Conservation (phyloP, 64 coral and sea anemone genomes). For the Montipora efflorescens region DNA sequence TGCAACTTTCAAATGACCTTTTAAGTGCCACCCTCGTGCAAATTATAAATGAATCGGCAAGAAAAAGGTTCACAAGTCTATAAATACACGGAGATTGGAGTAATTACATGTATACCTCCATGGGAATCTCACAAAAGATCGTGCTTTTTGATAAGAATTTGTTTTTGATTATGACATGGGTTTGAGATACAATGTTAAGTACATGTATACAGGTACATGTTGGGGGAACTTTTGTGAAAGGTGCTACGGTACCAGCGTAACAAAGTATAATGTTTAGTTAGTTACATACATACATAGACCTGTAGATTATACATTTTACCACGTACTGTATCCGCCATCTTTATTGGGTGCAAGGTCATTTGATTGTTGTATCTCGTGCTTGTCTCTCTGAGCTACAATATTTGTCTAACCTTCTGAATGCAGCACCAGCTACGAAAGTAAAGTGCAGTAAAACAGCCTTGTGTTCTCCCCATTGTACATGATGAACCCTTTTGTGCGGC, state of each 20-base stretch:
- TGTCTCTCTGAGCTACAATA: conserved; percentile 27
- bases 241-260: too few species aligned
- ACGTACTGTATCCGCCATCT: not conserved
- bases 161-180: too few species aligned
- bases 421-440: conserved; percentile 49
- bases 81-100: not conserved
- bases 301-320: too few species aligned
- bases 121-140: too few species aligned
- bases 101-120: not conserved
- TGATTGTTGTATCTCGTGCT: not conserved
- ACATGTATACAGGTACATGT: too few species aligned
- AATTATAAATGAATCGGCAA: not conserved
- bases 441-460: conserved; percentile 51
- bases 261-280: too few species aligned
- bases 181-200: too few species aligned
- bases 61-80: not conserved
- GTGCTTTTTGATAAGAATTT: too few species aligned
- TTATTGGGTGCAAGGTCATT: conserved; percentile 2
- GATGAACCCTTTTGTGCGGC: conserved; percentile 59
- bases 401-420: conserved; percentile 55
- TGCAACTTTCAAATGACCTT: conserved; percentile 41
- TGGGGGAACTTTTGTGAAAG: too few species aligned
- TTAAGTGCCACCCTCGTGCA: not conserved
- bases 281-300: too few species aligned
- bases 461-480: conserved; percentile 32